Conservation (phyloP, 2,888 invertebrate species). For the Pterostichus madidus region DNA sequence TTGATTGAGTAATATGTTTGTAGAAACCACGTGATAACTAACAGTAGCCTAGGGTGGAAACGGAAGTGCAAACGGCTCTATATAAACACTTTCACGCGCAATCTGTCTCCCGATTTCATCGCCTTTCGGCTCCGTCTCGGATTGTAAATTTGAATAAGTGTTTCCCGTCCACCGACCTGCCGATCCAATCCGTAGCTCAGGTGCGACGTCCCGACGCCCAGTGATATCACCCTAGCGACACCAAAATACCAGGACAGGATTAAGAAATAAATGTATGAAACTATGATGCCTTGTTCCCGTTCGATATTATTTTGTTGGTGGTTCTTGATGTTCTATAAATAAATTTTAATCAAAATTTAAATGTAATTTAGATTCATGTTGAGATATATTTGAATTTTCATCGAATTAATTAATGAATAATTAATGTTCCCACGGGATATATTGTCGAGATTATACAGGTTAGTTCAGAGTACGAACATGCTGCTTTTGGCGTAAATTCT, state of each 20-base stretch:
- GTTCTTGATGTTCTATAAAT: slow-evolving; percentile 9
- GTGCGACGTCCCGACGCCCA: slow-evolving; percentile 39
- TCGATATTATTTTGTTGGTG: neutral
- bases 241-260: slow-evolving; percentile 2
- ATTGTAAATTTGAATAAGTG: slow-evolving; percentile 66
- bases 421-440: slow-evolving; percentile 40
- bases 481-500: slow-evolving; percentile 19
- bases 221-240: neutral
- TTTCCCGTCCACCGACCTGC: slow-evolving; percentile 38
- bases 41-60: no score
- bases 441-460: slow-evolving; percentile 45
- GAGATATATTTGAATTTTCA: slow-evolving; percentile 51
- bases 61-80: slow-evolving; percentile 44
- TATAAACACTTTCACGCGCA: slow-evolving; percentile 66
- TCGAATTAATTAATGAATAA: slow-evolving; percentile 50
- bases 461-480: slow-evolving; percentile 6
- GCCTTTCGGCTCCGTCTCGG: slow-evolving; percentile 52
- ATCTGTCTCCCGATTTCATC: slow-evolving; percentile 63
- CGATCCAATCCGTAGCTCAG: neutral
- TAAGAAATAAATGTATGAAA: slow-evolving; percentile 10
- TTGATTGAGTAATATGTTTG: no score
- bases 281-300: no score
- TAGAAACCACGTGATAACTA: no score
- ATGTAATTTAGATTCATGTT: slow-evolving; percentile 34
- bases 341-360: slow-evolving; percentile 43